A percentile compares a stretch with the other conserved stretches of the same genome.
phyloP scores from a whole-genome alignment of 2,888 invertebrate species.

The Stomorhina lunata region DNA sequence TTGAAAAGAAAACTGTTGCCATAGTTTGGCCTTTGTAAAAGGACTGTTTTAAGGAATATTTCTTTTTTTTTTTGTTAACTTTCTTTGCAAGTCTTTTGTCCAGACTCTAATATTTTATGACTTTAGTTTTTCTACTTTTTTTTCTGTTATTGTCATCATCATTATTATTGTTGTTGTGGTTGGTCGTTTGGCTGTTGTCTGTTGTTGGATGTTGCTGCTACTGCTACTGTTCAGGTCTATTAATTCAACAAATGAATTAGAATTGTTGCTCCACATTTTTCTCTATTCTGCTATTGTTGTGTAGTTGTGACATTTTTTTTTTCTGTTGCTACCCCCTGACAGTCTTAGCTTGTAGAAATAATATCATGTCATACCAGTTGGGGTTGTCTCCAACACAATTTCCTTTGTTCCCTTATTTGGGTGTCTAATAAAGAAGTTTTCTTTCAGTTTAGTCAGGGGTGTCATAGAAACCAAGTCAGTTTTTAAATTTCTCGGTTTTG shows the following conservation, averaged over 20 bases:
- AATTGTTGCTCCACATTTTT: background rate
- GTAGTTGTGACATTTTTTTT: background rate
- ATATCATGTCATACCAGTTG: background rate
- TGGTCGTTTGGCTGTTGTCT: background rate
- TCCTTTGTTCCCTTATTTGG: background rate
- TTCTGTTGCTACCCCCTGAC: background rate
- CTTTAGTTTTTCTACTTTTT: background rate
- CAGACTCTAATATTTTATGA: slow-evolving; percentile 14
- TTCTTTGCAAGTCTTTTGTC: background rate
- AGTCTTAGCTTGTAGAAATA: background rate
- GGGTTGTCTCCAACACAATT: background rate
- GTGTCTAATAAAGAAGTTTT: background rate
- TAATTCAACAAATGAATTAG: slow-evolving; percentile 13
- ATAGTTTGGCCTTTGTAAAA: background rate
- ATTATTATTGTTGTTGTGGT: slow-evolving; percentile 1
- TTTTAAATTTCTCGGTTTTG: no score
- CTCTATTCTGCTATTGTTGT: background rate
- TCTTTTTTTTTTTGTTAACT: background rate
- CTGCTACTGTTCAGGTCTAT: background rate
- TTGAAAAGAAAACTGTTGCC: background rate
- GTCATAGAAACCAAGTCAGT: no score
- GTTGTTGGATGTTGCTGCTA: background rate
- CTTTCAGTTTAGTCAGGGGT: no score
- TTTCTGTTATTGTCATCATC: slow-evolving; percentile 10
- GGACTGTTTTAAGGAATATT: background rate